Evolutionary conservation across 2,888 invertebrate species (phyloP).

Genomic region (Tortrix viridana): DNA sequence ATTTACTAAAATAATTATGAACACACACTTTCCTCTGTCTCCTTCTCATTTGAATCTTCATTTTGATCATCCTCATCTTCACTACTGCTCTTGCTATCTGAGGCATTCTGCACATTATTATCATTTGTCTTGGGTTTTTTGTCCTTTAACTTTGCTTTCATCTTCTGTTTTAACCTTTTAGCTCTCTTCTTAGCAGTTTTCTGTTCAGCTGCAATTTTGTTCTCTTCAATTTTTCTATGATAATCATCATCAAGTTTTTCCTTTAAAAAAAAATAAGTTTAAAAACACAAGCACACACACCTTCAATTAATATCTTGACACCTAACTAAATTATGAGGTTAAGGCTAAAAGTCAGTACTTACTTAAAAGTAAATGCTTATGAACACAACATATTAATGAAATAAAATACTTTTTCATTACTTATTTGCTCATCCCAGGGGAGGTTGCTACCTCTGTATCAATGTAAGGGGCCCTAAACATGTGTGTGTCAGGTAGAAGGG

Average conservation of each 20-base stretch:
- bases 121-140: slow-evolving; percentile 69
- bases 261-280: slow-evolving; percentile 66
- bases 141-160: slow-evolving; percentile 63
- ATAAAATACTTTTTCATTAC: no score
- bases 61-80: slow-evolving; percentile 52
- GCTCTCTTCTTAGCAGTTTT: slow-evolving; percentile 96
- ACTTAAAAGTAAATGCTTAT: no score
- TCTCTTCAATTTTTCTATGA: slow-evolving; percentile 90
- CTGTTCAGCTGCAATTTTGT: slow-evolving; percentile 88
- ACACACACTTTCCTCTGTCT: slow-evolving; percentile 46
- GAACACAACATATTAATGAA: no score
- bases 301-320: no score
- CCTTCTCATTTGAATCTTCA: slow-evolving; percentile 46
- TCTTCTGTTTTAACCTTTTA: slow-evolving; percentile 92
- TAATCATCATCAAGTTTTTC: slow-evolving; percentile 94
- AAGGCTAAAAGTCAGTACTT: no score
- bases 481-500: no score
- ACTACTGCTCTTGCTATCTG: slow-evolving; percentile 56
- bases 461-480: no score
- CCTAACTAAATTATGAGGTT: no score
- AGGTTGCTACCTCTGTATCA: no score
- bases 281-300: background rate
- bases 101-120: slow-evolving; percentile 49
- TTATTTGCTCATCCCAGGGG: no score
- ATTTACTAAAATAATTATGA: slow-evolving; percentile 27